These are phyloP conservation scores for Tricholauxania praeusta DNA, from an alignment of 2,888 invertebrate genomes.

Conservation along the genomic window DNA sequence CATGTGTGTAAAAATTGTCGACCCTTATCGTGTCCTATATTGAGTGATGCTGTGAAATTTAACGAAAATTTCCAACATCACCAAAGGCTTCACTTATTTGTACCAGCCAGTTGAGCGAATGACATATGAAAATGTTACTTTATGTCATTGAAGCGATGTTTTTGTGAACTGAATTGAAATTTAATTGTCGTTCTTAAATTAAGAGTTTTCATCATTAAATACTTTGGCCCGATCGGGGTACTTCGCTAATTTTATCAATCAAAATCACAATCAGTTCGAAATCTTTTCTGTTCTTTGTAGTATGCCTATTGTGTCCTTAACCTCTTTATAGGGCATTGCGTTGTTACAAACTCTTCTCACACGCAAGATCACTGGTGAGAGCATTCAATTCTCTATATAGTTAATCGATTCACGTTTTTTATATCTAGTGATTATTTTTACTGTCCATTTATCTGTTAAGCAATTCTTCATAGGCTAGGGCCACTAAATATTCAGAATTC, in stretches of 20 bases:
- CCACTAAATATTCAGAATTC: too few relatives aligned
- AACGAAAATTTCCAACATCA: neutral
- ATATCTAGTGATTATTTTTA: too few relatives aligned
- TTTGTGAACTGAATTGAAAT: too few relatives aligned
- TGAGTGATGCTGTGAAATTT: neutral
- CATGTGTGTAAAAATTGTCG: slow-evolving; percentile 4
- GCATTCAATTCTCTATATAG: too few relatives aligned
- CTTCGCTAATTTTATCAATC: slow-evolving; percentile 15
- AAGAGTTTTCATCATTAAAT: neutral
- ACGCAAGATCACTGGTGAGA: too few relatives aligned
- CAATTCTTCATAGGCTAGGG: too few relatives aligned
- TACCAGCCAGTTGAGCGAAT: neutral
- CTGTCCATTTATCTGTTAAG: too few relatives aligned
- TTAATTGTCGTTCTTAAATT: neutral
- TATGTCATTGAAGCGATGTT: neutral
- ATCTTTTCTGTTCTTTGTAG: neutral
- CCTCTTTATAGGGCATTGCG: too few relatives aligned
- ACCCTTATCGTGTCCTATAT: neutral
- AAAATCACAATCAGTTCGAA: slow-evolving; percentile 21
- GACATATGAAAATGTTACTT: slow-evolving; percentile 26
- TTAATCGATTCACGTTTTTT: too few relatives aligned
- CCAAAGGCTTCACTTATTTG: neutral
- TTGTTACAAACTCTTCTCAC: too few relatives aligned
- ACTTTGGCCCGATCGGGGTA: neutral
- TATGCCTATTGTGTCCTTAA: too few relatives aligned